Evolutionary conservation across 2,888 invertebrate genomes (phyloP).

Genomic region (Hemithea aestivaria): DNA sequence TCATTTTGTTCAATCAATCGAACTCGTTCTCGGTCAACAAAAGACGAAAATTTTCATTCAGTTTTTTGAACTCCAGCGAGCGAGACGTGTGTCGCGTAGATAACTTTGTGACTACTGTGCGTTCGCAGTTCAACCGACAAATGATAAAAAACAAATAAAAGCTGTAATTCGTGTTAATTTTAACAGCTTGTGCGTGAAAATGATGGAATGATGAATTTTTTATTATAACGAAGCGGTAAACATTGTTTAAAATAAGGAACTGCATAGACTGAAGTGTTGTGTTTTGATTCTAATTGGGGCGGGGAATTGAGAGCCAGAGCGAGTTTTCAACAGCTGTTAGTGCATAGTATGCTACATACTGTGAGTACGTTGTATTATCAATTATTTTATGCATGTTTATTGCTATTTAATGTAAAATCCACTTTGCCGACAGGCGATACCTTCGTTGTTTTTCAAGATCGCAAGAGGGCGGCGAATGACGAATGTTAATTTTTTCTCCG

Average conservation of each 20-base stretch:
- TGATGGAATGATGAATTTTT: constrained; percentile 25
- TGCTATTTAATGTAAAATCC: not conserved
- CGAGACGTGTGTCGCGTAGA: constrained; percentile 65
- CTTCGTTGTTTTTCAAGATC: constrained; percentile 31
- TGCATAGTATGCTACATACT: constrained; percentile 72
- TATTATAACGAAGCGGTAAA: constrained; percentile 2
- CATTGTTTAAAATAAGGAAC: constrained; percentile 8
- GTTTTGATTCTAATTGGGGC: constrained; percentile 47
- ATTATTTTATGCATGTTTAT: not conserved
- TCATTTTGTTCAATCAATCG: constrained; percentile 13
- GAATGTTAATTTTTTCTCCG: no score
- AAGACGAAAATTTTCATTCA: not conserved
- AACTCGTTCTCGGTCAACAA: constrained; percentile 5
- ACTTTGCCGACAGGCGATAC: not conserved
- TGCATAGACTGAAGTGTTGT: constrained; percentile 52
- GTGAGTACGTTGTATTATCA: constrained; percentile 47
- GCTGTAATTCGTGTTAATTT: constrained; percentile 28
- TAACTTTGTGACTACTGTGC: constrained; percentile 63
- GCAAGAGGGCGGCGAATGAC: no score
- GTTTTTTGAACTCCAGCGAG: constrained; percentile 45
- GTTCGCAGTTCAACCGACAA: constrained; percentile 56
- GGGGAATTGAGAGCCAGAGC: constrained; percentile 40
- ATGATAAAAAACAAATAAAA: constrained; percentile 29
- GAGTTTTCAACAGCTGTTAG: constrained; percentile 61
- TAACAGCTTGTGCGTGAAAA: constrained; percentile 31